These are phyloP conservation scores for Syngnathus typhle DNA, from an alignment of 2,113 vertebrate genomes.

Conservation along the genomic window DNA sequence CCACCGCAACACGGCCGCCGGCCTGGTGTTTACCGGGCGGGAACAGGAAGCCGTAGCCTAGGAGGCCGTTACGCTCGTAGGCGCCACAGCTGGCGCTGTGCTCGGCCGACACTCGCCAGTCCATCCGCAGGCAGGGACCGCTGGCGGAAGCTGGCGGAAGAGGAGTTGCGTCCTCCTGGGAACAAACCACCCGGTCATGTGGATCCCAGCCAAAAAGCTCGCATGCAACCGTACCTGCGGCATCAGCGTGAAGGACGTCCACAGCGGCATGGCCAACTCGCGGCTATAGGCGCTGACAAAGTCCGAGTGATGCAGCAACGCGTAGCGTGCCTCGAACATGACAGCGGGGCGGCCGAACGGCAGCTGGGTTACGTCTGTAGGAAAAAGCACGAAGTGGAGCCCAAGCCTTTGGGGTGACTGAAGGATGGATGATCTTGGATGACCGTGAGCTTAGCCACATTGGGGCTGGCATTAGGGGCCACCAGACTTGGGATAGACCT, in stretches of 20 bases:
- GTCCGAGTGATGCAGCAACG: slow-evolving; percentile 82
- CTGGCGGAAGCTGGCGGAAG: slow-evolving; percentile 66
- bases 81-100: slow-evolving; percentile 81
- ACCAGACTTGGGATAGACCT: neutral
- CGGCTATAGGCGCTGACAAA: slow-evolving; percentile 91
- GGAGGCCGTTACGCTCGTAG: slow-evolving; percentile 74
- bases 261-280: slow-evolving; percentile 84
- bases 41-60: slow-evolving; percentile 85
- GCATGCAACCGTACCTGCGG: slow-evolving; percentile 71
- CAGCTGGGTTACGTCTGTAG: slow-evolving; percentile 78
- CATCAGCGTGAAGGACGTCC: slow-evolving; percentile 85
- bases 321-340: slow-evolving; percentile 83
- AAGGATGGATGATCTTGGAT: no score
- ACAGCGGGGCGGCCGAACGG: slow-evolving; percentile 87
- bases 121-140: slow-evolving; percentile 76
- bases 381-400: neutral
- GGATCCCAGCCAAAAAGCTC: no score
- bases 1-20: neutral
- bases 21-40: slow-evolving; percentile 75
- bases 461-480: neutral
- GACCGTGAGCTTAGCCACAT: no score
- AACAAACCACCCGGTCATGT: neutral
- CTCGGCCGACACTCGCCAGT: slow-evolving; percentile 78
- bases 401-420: no score
- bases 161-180: slow-evolving; percentile 75